A percentile compares a stretch with the other conserved stretches of the same genome.
Evolutionary conservation across 2,888 invertebrate genomes (phyloP).

Genomic region (Tenthredo distinguenda): DNA sequence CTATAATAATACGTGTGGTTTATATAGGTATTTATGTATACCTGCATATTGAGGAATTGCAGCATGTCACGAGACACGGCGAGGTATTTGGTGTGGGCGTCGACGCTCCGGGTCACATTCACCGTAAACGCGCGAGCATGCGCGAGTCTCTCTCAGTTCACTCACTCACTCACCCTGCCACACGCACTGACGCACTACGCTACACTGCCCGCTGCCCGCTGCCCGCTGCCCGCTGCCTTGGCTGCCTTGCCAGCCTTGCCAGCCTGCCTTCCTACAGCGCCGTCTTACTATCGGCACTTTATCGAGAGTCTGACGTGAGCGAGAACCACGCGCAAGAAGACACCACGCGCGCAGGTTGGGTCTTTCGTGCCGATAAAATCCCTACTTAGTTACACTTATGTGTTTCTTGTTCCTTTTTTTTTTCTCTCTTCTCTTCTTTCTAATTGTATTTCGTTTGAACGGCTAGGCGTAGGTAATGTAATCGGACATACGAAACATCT

Average conservation of each 20-base stretch:
- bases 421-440: background rate
- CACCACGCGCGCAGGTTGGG: conserved; percentile 11
- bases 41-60: conserved; percentile 48
- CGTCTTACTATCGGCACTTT: conserved; percentile 7
- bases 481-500: background rate
- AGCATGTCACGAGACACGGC: conserved; percentile 37
- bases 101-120: conserved; percentile 42
- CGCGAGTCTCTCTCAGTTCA: conserved; percentile 16
- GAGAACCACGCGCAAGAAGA: conserved; percentile 5
- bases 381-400: background rate
- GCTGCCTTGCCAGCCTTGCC: background rate
- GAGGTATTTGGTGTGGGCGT: conserved; percentile 44
- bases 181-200: background rate
- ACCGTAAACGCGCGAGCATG: conserved; percentile 30
- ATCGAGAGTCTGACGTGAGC: conserved; percentile 11
- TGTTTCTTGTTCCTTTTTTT: background rate
- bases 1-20: conserved; percentile 1
- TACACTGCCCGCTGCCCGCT: background rate
- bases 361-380: background rate
- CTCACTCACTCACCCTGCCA: conserved; percentile 41
- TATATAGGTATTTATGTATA: conserved; percentile 2
- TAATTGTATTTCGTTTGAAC: background rate
- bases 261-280: background rate
- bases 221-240: background rate
- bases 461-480: background rate